Percentiles rank a stretch among this genome's conserved stretches.
Conservation (phyloP, 1,140 invertebrate species). For the Camponotus floridanus region DNA sequence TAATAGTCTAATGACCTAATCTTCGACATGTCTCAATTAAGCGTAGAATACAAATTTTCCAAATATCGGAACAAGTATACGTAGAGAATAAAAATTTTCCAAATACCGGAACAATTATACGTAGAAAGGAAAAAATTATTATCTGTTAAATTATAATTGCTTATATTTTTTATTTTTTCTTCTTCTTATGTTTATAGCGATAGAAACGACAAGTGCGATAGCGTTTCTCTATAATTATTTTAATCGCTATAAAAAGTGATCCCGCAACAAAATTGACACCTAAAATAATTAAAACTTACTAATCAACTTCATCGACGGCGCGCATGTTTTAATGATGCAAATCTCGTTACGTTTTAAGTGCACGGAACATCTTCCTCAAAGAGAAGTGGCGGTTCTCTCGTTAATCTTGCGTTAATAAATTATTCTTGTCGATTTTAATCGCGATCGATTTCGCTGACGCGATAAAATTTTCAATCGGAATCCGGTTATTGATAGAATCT, state of each 20-base stretch:
- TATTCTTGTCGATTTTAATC: constrained; percentile 30
- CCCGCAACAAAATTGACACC: neutral
- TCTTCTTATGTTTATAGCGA: neutral
- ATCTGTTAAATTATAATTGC: neutral
- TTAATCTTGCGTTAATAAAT: constrained; percentile 30
- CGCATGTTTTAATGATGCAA: constrained; percentile 9
- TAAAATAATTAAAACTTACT: constrained; percentile 22
- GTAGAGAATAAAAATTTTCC: neutral
- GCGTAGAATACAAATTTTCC: neutral
- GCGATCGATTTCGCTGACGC: constrained; percentile 40
- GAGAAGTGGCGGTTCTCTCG: neutral
- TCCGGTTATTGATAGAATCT: constrained; percentile 32
- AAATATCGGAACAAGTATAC: neutral
- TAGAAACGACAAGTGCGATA: too few species aligned
- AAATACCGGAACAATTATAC: neutral
- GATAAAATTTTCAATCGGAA: constrained; percentile 46
- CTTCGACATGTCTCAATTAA: neutral
- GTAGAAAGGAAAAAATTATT: neutral
- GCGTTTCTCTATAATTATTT: neutral
- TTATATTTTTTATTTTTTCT: neutral
- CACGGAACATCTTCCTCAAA: constrained; percentile 1
- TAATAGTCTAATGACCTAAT: neutral
- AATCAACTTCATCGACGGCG: neutral
- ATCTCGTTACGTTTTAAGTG: constrained; percentile 16
- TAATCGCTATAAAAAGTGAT: neutral